Evolutionary conservation across 2,113 vertebrate species (phyloP).

Genomic region (Strigops habroptila): DNA sequence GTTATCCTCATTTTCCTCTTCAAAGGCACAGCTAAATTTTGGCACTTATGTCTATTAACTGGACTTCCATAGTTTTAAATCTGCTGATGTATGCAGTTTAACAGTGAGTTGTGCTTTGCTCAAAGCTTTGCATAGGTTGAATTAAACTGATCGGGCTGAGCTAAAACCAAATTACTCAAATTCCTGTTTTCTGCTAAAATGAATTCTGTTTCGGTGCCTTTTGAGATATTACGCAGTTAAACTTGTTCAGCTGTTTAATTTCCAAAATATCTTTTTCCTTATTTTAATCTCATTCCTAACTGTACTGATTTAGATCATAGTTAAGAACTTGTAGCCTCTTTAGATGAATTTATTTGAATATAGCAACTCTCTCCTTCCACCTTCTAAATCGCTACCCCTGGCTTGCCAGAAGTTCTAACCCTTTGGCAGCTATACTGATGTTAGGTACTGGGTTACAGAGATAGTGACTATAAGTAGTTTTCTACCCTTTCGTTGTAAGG

Average conservation of each 20-base stretch:
- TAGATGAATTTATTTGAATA: neutral
- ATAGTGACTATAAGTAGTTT: neutral
- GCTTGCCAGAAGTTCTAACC: neutral
- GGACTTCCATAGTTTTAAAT: neutral
- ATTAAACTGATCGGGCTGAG: neutral
- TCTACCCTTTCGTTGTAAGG: neutral
- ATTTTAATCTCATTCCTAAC: neutral
- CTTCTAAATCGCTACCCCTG: neutral
- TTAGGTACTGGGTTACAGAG: neutral
- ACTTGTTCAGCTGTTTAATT: neutral
- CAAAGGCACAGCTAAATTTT: neutral
- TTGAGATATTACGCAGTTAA: neutral
- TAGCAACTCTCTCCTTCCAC: neutral
- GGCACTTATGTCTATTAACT: neutral
- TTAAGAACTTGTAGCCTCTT: neutral
- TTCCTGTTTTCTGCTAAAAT: neutral
- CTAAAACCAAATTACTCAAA: neutral
- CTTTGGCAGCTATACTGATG: neutral
- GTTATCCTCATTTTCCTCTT: neutral
- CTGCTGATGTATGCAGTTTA: neutral
- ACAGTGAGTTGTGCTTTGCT: neutral
- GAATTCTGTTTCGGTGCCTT: neutral
- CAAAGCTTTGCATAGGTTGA: neutral
- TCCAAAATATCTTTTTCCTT: neutral
- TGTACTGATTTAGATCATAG: neutral